Conservation (phyloP, 2,113 vertebrate genomes). For the Bagarius yarrelli region DNA sequence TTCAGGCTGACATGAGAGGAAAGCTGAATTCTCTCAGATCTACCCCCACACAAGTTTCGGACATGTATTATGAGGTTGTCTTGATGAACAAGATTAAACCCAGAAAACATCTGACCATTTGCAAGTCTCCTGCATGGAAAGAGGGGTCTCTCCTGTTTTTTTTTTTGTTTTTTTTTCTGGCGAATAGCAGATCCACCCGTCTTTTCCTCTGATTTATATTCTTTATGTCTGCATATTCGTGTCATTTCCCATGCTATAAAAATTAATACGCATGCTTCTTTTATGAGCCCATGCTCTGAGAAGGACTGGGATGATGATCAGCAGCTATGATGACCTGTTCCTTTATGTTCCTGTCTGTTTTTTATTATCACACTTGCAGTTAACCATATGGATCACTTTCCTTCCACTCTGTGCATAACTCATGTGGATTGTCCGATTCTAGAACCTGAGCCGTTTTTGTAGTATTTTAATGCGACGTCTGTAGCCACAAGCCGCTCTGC, state of each 20-base stretch:
- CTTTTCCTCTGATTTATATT: conserved; percentile 50
- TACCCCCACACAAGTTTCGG: too few relatives aligned
- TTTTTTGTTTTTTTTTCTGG: not conserved
- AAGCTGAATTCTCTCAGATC: not conserved
- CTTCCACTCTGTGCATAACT: not conserved
- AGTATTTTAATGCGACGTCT: conserved; percentile 31
- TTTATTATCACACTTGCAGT: conserved; percentile 21
- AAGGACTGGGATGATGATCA: conserved; percentile 45
- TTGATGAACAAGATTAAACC: conserved; percentile 38
- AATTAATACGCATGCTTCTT: conserved; percentile 43
- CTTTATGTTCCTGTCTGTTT: conserved; percentile 58
- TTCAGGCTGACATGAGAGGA: not conserved
- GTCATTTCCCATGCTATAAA: conserved; percentile 56
- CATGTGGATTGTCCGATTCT: conserved; percentile 23
- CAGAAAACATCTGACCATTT: conserved; percentile 45
- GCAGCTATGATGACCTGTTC: conserved; percentile 29
- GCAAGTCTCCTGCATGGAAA: not conserved
- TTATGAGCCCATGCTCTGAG: conserved; percentile 22
- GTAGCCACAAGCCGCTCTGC: conserved; percentile 45
- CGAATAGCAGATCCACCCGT: not conserved
- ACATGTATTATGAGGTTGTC: conserved; percentile 9
- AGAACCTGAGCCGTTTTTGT: conserved; percentile 19
- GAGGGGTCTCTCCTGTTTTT: conserved; percentile 41
- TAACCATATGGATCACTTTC: conserved; percentile 45
- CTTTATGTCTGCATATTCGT: conserved; percentile 31